Base-by-base conservation (phyloP, 2,797 vertebrate genomes). In the Manis crassicaudata region DNA sequence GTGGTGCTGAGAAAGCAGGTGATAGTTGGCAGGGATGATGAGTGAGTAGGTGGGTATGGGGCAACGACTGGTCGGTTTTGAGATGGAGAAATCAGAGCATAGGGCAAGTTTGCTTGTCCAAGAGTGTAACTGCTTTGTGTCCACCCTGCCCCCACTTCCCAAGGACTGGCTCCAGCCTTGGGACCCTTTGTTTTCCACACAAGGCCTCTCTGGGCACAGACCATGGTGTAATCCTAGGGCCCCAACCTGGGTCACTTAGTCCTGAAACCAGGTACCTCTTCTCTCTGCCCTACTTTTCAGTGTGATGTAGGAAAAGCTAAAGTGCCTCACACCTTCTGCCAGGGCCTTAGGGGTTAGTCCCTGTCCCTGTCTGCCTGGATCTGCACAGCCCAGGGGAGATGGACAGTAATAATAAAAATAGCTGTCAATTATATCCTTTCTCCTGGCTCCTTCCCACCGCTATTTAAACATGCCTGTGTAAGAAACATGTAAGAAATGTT, bases 121-220 rank as follows among this genome's bases (percentile, higher is more conserved):
- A 54, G 95, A 83, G 7, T 40, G 14, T 70, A 50, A 65, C 1
- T 60, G 75, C 89, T 65, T 18, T 72, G 68, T 35, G 20, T 56
- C 70, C 43, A 16, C 50, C 84, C 72, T 73, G 40, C 25, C 72
- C 88, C 56, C 50, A 70, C 56, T 3, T 4, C 17, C 43, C 9
- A 0, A 75, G 32, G 62, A 37, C 25, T 27, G 65, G 76, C 67
- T 91, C 46, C 32, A 62, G 63, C 46, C 56, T 56, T 43, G 46
- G 86, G 62, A 70, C 20, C 16, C 76, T 92, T 70, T 96, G 63
- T 96, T 90, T 72, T 93, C 87, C n/a, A 90, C 68, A 97, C 70
- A 94, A 95, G 40, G 43, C 90, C 21, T 79, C 63, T 94, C 93
- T 82, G 58, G 43, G 81, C 23, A 67, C 29, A 81, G 63, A 81